phyloP scores from a whole-genome alignment of 2,888 invertebrate genomes.

The Petrolisthes cinctipes region DNA sequence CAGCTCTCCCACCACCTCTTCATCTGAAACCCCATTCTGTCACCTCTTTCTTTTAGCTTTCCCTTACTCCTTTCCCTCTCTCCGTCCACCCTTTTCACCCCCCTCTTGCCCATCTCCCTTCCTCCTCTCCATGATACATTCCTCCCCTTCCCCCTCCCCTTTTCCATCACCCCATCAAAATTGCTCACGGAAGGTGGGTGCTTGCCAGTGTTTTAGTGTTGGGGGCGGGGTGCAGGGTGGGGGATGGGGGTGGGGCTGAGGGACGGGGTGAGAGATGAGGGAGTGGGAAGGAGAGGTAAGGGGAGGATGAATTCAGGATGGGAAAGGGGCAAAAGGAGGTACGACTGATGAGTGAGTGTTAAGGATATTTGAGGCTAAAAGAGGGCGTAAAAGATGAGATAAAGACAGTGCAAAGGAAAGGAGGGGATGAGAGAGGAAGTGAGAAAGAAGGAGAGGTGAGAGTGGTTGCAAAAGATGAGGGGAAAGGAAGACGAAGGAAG shows the following conservation, averaged over 20 bases:
- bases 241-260: neutral
- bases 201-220: too few species aligned
- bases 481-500: neutral
- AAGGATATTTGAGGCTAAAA: too few species aligned
- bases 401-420: neutral
- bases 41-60: neutral
- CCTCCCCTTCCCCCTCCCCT: constrained; percentile 3
- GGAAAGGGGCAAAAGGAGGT: neutral
- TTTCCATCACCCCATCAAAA: neutral
- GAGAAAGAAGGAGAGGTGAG: neutral
- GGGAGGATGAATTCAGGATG: neutral
- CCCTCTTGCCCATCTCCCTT: neutral
- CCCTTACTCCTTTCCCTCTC: neutral
- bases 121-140: too few species aligned
- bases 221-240: neutral
- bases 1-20: neutral
- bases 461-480: neutral
- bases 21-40: neutral
- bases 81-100: neutral
- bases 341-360: too few species aligned
- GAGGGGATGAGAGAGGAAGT: neutral
- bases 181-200: neutral
- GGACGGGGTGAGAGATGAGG: neutral
- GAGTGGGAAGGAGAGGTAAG: constrained; percentile 12
- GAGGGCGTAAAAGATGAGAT: too few species aligned